Conservation (phyloP, 92 coral and sea anemone species). For the Plumapathes pennacea region DNA sequence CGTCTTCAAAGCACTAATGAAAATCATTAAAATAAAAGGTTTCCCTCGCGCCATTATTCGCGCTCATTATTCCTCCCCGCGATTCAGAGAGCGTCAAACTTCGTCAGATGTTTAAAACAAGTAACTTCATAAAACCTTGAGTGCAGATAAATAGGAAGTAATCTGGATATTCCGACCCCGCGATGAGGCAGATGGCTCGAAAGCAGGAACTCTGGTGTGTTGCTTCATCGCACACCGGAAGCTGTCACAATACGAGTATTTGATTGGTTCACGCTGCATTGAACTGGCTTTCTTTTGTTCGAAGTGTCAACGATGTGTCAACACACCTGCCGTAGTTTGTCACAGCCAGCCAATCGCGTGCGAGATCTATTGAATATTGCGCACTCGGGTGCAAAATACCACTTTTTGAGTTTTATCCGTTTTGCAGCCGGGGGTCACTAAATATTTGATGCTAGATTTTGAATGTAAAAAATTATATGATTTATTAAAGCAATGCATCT, state of each 20-base stretch:
- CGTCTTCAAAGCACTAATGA: slow-evolving; percentile 82
- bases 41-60: slow-evolving; percentile 53
- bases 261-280: slow-evolving; percentile 87
- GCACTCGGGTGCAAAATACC: slow-evolving; percentile 29
- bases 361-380: slow-evolving; percentile 67
- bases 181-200: slow-evolving; percentile 68
- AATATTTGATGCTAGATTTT: slow-evolving; percentile 56
- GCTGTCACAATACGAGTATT: slow-evolving; percentile 67
- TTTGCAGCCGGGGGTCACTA: slow-evolving; percentile 50
- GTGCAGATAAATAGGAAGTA: slow-evolving; percentile 56
- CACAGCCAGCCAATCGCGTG: slow-evolving; percentile 61
- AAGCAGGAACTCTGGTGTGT: slow-evolving; percentile 50
- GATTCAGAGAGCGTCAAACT: slow-evolving; percentile 26
- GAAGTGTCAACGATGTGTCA: slow-evolving; percentile 71
- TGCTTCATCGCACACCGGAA: slow-evolving; percentile 70
- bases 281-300: slow-evolving; percentile 93
- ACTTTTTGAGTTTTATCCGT: slow-evolving; percentile 31
- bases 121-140: slow-evolving; percentile 44
- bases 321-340: slow-evolving; percentile 83
- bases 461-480: slow-evolving; percentile 25
- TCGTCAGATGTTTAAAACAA: slow-evolving; percentile 30
- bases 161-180: slow-evolving; percentile 55
- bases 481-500: slow-evolving; percentile 49
- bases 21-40: slow-evolving; percentile 67
- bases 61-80: slow-evolving; percentile 34